Percentiles rank a stretch among this genome's conserved stretches.
These are phyloP conservation scores for Sebastes matsubarae DNA, from an alignment of 2,797 vertebrate genomes.

Conservation along the genomic window DNA sequence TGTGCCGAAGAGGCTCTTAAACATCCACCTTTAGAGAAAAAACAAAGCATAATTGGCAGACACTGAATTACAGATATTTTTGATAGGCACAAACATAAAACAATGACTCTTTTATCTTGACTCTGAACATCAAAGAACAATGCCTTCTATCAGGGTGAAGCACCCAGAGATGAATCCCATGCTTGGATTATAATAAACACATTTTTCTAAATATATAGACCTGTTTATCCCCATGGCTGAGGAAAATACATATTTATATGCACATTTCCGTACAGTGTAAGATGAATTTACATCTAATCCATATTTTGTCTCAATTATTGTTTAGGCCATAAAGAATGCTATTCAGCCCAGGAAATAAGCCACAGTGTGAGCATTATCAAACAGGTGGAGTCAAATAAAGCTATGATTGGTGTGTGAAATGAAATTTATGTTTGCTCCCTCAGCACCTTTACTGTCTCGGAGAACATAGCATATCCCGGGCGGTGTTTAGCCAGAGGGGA, in stretches of 20 bases:
- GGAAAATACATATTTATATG: conserved; percentile 76
- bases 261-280: conserved; percentile 51
- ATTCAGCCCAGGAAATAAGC: conserved; percentile 56
- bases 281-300: conserved; percentile 74
- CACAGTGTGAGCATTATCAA: conserved; percentile 69
- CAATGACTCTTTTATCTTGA: conserved; percentile 64
- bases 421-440: conserved; percentile 72
- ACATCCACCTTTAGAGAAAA: conserved; percentile 16
- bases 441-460: conserved; percentile 63
- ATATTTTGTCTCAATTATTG: conserved; percentile 75
- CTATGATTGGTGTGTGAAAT: conserved; percentile 65
- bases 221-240: conserved; percentile 72
- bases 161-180: conserved; percentile 64
- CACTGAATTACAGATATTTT: conserved; percentile 37
- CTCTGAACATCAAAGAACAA: conserved; percentile 64
- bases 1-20: background rate
- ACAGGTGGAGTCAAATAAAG: conserved; percentile 75
- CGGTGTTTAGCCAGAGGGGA: conserved; percentile 50
- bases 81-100: conserved; percentile 52
- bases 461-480: conserved; percentile 32
- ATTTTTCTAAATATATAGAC: conserved; percentile 73
- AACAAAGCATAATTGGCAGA: conserved; percentile 33
- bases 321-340: conserved; percentile 57
- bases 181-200: conserved; percentile 69
- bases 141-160: conserved; percentile 48